A percentile compares a stretch with the other conserved stretches of the same genome.
Evolutionary conservation across 2,888 invertebrate genomes (phyloP).

Genomic region (Idaea dimidiata): DNA sequence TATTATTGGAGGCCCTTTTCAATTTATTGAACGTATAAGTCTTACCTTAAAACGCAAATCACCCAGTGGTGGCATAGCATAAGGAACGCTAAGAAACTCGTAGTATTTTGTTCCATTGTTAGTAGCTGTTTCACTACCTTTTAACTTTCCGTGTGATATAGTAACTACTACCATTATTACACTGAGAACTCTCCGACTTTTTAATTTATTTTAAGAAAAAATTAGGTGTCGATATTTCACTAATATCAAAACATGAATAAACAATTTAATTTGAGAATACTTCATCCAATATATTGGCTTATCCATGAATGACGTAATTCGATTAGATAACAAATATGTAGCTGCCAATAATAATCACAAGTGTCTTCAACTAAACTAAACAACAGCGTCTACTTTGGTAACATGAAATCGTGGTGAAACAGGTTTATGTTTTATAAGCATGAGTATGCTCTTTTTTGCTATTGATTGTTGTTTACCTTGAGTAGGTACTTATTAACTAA

Average conservation of each 20-base stretch:
- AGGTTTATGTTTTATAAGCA: background rate
- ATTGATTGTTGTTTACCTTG: background rate
- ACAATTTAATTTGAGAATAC: too few relatives aligned
- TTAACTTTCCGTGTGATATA: slow-evolving; percentile 55
- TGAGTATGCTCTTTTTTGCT: background rate
- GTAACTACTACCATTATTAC: slow-evolving; percentile 41
- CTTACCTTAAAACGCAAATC: slow-evolving; percentile 53
- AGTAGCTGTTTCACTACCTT: slow-evolving; percentile 52
- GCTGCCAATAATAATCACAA: background rate
- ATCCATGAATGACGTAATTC: background rate
- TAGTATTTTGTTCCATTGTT: slow-evolving; percentile 58
- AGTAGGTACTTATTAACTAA: background rate
- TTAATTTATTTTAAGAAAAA: background rate
- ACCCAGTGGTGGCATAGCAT: slow-evolving; percentile 77
- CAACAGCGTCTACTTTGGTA: background rate
- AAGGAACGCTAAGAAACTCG: slow-evolving; percentile 74
- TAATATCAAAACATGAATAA: too few relatives aligned
- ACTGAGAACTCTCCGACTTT: too few relatives aligned
- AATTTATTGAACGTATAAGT: too few relatives aligned
- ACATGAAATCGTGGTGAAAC: background rate
- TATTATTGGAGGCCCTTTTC: too few relatives aligned
- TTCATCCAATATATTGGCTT: background rate
- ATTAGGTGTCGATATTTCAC: background rate
- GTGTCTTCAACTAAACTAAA: background rate
- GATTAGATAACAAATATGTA: background rate